phyloP scores from a whole-genome alignment of 2,797 vertebrate species.

The Rhynchotus rufescens region DNA sequence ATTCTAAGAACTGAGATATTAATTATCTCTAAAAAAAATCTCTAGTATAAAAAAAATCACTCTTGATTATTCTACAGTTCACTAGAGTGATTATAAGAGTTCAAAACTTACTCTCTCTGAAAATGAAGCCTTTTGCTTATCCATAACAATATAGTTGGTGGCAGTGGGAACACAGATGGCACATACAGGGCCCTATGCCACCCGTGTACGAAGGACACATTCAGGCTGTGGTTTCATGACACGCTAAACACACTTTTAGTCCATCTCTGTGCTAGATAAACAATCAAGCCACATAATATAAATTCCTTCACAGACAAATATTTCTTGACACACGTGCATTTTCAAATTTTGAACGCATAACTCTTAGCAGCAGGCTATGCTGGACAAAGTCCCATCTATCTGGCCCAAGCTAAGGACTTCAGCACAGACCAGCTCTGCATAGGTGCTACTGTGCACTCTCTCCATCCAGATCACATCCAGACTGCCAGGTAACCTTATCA shows the following conservation, averaged over 20 bases:
- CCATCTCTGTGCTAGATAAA: not conserved
- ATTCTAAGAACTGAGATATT: too few species aligned
- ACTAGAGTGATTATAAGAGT: not conserved
- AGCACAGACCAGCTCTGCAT: not conserved
- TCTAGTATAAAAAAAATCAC: not conserved
- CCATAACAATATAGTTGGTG: not conserved
- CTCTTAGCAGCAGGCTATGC: not conserved
- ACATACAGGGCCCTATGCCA: not conserved
- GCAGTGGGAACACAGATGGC: not conserved
- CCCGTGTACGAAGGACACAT: not conserved
- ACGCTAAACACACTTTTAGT: not conserved
- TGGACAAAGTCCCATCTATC: not conserved
- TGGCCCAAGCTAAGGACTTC: not conserved
- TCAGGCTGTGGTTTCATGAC: not conserved
- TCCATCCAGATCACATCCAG: not conserved
- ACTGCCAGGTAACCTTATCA: not conserved
- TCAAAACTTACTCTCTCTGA: not conserved
- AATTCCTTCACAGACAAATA: not conserved
- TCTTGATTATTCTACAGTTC: not conserved
- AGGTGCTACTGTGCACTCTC: not conserved
- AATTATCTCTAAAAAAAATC: not conserved
- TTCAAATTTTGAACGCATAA: not conserved
- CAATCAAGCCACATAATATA: not conserved
- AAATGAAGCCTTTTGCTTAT: not conserved
- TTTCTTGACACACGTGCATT: not conserved